These are phyloP conservation scores for Hylaeus anthracinus DNA, from an alignment of 1,140 invertebrate genomes.

Conservation along the genomic window DNA sequence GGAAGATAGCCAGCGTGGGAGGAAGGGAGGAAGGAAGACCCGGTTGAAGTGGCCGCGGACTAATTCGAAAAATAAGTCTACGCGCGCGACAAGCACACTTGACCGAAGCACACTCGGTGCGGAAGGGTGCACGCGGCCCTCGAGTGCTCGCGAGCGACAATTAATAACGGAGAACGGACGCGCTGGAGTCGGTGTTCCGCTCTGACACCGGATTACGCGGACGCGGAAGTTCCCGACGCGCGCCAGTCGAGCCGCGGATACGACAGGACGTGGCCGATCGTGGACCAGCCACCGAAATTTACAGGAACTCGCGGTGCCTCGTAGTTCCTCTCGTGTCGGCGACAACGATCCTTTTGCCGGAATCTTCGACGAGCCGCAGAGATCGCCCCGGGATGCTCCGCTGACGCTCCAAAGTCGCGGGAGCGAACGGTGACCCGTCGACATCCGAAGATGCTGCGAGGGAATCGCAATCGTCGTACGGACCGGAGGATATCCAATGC, in stretches of 20 bases:
- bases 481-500: neutral
- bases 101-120: slow-evolving; percentile 76
- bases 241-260: slow-evolving; percentile 18
- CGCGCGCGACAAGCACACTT: slow-evolving; percentile 76
- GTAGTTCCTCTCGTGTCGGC: neutral
- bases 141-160: slow-evolving; percentile 61
- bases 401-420: neutral
- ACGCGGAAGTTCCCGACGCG: slow-evolving; percentile 24
- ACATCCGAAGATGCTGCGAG: too few species aligned
- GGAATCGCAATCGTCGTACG: neutral
- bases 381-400: too few species aligned
- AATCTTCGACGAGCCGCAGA: too few species aligned
- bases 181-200: slow-evolving; percentile 24
- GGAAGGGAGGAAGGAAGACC: slow-evolving; percentile 44
- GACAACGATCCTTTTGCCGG: neutral
- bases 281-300: neutral
- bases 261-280: slow-evolving; percentile 19
- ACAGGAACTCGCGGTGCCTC: too few species aligned
- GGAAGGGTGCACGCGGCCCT: slow-evolving; percentile 61
- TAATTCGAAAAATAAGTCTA: slow-evolving; percentile 77
- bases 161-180: slow-evolving; percentile 48
- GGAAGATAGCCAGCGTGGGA: slow-evolving; percentile 56
- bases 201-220: slow-evolving; percentile 38
- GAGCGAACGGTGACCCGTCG: too few species aligned
- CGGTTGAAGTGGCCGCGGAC: slow-evolving; percentile 69